Percentiles rank a stretch among this genome's conserved stretches.
Evolutionary conservation across 35 echinoderm and acorn worm genomes (phyloP).

Genomic region (Patiria miniata): DNA sequence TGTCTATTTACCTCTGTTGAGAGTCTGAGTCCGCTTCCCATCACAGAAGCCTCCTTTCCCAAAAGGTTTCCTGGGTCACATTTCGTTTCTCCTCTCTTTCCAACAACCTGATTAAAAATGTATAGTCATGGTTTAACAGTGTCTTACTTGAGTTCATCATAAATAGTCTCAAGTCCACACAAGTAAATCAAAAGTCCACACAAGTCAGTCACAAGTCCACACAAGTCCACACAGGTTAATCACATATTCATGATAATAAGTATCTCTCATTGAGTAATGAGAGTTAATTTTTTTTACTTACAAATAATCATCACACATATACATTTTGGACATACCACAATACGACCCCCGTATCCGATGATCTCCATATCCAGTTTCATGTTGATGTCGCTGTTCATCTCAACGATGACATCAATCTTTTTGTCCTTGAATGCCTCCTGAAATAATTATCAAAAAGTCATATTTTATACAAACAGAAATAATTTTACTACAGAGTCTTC

Average conservation of each 20-base stretch:
- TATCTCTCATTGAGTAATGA: no score
- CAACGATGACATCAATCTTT: slow-evolving; percentile 52
- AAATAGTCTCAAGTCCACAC: no score
- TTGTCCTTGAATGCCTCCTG: slow-evolving; percentile 50
- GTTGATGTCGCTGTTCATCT: slow-evolving; percentile 64
- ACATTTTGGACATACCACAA: slow-evolving; percentile 52
- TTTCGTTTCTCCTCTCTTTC: slow-evolving; percentile 29
- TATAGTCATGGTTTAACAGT: no score
- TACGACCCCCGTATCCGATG: slow-evolving; percentile 41
- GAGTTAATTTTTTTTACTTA: no score
- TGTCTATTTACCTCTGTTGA: not conserved
- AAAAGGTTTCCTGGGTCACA: slow-evolving; percentile 21
- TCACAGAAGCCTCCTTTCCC: slow-evolving; percentile 22
- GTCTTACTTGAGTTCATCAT: no score
- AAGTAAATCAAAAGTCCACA: no score
- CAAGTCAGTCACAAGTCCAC: no score
- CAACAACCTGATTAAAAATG: slow-evolving; percentile 33
- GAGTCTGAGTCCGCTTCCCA: slow-evolving; percentile 25
- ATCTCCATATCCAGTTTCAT: slow-evolving; percentile 63
- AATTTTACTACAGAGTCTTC: no score
- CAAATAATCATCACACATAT: not conserved
- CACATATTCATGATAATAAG: no score
- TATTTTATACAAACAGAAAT: no score
- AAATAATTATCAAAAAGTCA: not conserved
- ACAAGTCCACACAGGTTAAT: no score